Evolutionary conservation across 2,888 invertebrate species (phyloP).

Genomic region (Mystacides longicornis): DNA sequence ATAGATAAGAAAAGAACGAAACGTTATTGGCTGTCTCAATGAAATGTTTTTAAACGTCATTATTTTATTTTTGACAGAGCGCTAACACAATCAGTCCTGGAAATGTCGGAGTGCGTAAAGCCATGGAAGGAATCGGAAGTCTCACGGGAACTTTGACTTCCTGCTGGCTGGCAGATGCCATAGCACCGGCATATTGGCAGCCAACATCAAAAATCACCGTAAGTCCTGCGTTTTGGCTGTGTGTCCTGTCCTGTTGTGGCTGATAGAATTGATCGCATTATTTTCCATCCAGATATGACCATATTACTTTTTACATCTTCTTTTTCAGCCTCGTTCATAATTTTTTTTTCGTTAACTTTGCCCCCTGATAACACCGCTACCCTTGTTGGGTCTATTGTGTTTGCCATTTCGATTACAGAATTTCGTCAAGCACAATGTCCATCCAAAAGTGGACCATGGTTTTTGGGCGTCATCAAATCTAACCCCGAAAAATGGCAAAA

Average conservation of each 20-base stretch:
- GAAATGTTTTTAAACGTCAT: not conserved
- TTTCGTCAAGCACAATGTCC: no score
- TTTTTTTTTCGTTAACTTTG: no score
- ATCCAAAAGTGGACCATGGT: no score
- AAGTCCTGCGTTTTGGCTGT: no score
- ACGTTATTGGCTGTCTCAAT: not conserved
- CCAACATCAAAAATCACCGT: conserved; percentile 69
- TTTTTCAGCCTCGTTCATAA: not conserved
- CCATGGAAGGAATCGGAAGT: conserved; percentile 52
- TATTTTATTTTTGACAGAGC: not conserved
- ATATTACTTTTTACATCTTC: not conserved
- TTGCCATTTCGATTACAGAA: no score
- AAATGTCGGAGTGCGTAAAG: conserved; percentile 35
- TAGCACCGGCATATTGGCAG: conserved; percentile 74
- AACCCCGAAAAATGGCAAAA: no score
- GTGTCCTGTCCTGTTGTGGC: conserved; percentile 8
- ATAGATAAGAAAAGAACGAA: not conserved
- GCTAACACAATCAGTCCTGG: conserved; percentile 30
- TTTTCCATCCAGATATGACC: no score
- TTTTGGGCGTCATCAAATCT: no score
- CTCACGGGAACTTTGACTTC: conserved; percentile 52
- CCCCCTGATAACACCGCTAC: no score
- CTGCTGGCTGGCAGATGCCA: conserved; percentile 66
- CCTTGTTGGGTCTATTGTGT: no score
- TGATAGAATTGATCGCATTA: no score